Percentiles rank a stretch among this genome's conserved stretches.
phyloP scores from a whole-genome alignment of 2,888 invertebrate species.

The Agrenia bidenticulata region DNA sequence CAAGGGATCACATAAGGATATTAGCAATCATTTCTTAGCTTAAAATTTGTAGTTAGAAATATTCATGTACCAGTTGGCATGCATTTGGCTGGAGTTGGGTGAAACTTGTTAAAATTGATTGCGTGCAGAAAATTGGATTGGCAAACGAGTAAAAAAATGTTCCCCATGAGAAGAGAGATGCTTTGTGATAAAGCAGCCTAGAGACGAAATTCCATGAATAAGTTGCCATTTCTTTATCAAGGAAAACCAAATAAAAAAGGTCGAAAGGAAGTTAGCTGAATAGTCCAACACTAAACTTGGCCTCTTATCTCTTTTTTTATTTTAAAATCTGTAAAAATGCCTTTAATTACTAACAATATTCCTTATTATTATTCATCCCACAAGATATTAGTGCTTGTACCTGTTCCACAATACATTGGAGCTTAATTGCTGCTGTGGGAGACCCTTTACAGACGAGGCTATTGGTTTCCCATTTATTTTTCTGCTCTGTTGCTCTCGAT shows the following conservation, averaged over 20 bases:
- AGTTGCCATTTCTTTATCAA: conserved; percentile 4
- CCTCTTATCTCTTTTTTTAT: conserved; percentile 21
- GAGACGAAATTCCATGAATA: conserved; percentile 18
- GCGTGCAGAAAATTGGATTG: conserved; percentile 53
- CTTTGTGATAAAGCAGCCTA: conserved; percentile 26
- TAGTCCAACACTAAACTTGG: conserved; percentile 15
- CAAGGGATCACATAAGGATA: too few species aligned
- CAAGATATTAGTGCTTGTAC: conserved; percentile 14
- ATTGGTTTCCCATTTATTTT: conserved; percentile 41
- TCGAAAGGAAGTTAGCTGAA: conserved; percentile 15
- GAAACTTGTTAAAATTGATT: conserved; percentile 31
- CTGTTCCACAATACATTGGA: conserved; percentile 18
- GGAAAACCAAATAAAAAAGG: conserved; percentile 11
- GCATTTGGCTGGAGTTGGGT: conserved; percentile 1
- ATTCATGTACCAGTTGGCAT: conserved; percentile 13
- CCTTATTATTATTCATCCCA: conserved; percentile 20
- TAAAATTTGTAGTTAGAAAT: neutral
- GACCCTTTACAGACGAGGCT: neutral
- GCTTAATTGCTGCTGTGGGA: conserved; percentile 13
- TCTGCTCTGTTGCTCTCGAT: conserved; percentile 34
- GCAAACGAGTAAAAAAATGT: conserved; percentile 44
- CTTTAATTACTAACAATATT: conserved; percentile 14
- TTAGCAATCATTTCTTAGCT: neutral
- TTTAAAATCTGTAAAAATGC: conserved; percentile 16
- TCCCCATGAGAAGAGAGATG: conserved; percentile 44